Evolutionary conservation across 2,888 invertebrate species (phyloP).

Genomic region (Philopedon plagiatum): DNA sequence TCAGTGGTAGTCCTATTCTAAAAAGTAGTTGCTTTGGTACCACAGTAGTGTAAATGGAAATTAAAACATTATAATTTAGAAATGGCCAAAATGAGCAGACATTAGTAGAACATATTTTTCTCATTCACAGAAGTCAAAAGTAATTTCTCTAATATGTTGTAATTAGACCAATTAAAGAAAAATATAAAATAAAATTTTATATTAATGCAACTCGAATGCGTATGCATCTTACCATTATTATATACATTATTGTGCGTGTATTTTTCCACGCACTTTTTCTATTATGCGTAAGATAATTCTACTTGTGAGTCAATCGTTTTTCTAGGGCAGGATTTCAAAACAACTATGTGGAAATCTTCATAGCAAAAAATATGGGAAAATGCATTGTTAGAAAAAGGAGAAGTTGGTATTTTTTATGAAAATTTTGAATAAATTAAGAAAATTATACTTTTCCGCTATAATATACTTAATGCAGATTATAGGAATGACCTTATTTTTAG

Average conservation of each 20-base stretch:
- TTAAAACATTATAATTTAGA: too few relatives aligned
- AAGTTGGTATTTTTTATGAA: constrained; percentile 19
- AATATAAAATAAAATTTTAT: background rate
- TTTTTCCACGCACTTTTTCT: constrained; percentile 42
- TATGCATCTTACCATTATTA: constrained; percentile 11
- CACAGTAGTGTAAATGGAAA: too few relatives aligned
- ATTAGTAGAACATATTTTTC: background rate
- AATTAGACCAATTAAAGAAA: constrained; percentile 6
- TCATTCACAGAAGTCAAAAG: background rate
- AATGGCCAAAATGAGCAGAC: too few relatives aligned
- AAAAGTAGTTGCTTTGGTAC: too few relatives aligned
- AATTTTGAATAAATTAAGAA: constrained; percentile 31
- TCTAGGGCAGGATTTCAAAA: constrained; percentile 24
- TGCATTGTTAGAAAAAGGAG: constrained; percentile 28
- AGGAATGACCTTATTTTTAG: background rate
- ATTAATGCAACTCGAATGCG: background rate
- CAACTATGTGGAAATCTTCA: constrained; percentile 29
- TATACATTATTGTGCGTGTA: constrained; percentile 19
- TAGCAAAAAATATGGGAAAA: constrained; percentile 23
- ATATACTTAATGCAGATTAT: constrained; percentile 29
- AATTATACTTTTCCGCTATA: constrained; percentile 31
- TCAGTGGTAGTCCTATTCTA: too few relatives aligned
- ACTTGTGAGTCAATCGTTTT: constrained; percentile 29
- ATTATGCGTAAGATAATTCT: constrained; percentile 32
- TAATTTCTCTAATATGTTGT: background rate